Conservation (phyloP, 1,140 invertebrate species). For the Planococcus citri region DNA sequence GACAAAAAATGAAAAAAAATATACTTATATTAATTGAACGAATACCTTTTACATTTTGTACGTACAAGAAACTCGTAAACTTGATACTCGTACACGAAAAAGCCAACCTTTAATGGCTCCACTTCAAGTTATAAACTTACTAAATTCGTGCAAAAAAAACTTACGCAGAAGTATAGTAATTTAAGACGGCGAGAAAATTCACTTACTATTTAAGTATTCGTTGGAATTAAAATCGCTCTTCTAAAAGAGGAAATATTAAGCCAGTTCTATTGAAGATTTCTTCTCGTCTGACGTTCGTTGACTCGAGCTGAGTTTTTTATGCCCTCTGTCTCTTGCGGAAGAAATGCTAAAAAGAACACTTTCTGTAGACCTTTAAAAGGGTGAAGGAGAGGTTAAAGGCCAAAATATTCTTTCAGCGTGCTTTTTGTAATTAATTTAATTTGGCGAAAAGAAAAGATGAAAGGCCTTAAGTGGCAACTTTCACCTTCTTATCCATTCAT, state of each 20-base stretch:
- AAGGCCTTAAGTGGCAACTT: constrained; percentile 16
- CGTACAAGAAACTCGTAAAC: not conserved
- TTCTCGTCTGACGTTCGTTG: not conserved
- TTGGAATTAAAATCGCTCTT: constrained; percentile 13
- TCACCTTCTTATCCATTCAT: constrained; percentile 18
- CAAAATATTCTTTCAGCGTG: not conserved
- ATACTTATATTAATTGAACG: too few species aligned
- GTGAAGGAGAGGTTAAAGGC: too few species aligned
- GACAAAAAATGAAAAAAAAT: too few species aligned
- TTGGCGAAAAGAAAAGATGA: constrained; percentile 18
- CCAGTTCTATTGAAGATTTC: not conserved
- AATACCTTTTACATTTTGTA: not conserved
- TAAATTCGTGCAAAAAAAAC: constrained; percentile 1
- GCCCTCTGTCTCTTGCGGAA: too few species aligned
- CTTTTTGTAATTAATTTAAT: constrained; percentile 18
- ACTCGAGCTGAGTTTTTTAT: not conserved
- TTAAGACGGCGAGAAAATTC: constrained; percentile 18
- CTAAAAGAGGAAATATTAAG: constrained; percentile 1
- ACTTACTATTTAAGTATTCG: constrained; percentile 9
- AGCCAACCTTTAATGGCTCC: not conserved
- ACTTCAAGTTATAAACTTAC: not conserved
- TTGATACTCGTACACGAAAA: not conserved
- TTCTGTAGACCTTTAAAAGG: not conserved
- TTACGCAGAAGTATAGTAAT: not conserved
- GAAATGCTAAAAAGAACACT: too few species aligned